Evolutionary conservation across 2,113 vertebrate species (phyloP).

Genomic region (Megalops atlanticus): DNA sequence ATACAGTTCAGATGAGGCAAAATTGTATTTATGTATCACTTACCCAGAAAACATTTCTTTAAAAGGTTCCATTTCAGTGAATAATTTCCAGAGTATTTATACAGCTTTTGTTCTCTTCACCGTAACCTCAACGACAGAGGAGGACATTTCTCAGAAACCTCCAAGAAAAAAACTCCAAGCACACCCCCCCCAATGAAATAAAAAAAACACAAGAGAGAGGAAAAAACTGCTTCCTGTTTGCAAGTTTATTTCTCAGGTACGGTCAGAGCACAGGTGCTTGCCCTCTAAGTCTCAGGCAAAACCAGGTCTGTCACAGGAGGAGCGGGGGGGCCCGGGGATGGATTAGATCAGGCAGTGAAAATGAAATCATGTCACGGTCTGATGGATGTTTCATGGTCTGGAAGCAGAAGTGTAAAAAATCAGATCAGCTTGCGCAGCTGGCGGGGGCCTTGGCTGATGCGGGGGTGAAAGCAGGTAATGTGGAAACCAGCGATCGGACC

Average conservation of each 20-base stretch:
- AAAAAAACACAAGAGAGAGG: background rate
- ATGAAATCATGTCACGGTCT: conserved; percentile 51
- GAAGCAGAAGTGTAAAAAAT: conserved; percentile 36
- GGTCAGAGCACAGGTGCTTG: background rate
- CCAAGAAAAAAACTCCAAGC: background rate
- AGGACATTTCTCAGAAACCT: background rate
- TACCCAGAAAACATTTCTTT: conserved; percentile 40
- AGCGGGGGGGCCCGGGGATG: conserved; percentile 25
- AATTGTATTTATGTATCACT: conserved; percentile 41
- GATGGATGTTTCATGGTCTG: conserved; percentile 49
- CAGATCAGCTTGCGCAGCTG: conserved; percentile 28
- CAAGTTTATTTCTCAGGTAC: conserved; percentile 16
- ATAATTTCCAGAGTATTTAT: conserved; percentile 30
- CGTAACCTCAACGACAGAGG: conserved; percentile 6
- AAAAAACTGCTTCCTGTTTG: background rate
- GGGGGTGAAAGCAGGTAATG: conserved; percentile 1
- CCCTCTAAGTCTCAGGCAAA: conserved; percentile 37
- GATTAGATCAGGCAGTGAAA: conserved; percentile 43
- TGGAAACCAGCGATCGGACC: conserved; percentile 5
- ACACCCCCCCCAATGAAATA: background rate
- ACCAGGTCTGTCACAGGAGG: background rate
- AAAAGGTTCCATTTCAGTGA: conserved; percentile 40
- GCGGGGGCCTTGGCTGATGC: background rate
- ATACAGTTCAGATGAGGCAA: conserved; percentile 44
- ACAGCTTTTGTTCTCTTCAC: conserved; percentile 14